Evolutionary conservation across 2,797 vertebrate genomes (phyloP).

Genomic region (Poeciliopsis gracilis): DNA sequence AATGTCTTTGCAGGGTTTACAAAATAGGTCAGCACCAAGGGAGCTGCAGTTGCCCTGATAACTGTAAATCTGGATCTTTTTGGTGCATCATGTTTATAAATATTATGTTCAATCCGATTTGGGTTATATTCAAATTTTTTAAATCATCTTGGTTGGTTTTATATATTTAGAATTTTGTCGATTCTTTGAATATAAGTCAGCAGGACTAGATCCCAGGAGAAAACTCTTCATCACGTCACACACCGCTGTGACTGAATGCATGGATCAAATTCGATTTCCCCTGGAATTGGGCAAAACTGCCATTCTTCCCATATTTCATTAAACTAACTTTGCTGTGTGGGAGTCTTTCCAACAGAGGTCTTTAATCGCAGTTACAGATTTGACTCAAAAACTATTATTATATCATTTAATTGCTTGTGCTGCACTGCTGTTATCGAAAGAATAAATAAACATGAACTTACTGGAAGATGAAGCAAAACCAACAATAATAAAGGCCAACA

Average conservation of each 20-base stretch:
- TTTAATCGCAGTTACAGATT: slow-evolving; percentile 1
- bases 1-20: slow-evolving; percentile 29
- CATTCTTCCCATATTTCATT: slow-evolving; percentile 32
- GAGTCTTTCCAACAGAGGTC: neutral
- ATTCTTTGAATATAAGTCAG: neutral
- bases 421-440: neutral
- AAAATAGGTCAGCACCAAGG: slow-evolving; percentile 24
- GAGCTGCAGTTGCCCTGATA: slow-evolving; percentile 15
- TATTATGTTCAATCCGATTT: neutral
- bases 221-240: slow-evolving; percentile 32
- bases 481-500: neutral
- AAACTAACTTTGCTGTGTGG: slow-evolving; percentile 13
- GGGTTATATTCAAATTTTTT: neutral
- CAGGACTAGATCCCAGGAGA: slow-evolving; percentile 19
- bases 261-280: slow-evolving; percentile 51
- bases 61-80: slow-evolving; percentile 11
- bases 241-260: slow-evolving; percentile 51
- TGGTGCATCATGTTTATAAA: slow-evolving; percentile 4
- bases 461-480: slow-evolving; percentile 6
- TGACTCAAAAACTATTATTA: neutral
- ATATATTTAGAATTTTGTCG: neutral
- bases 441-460: slow-evolving; percentile 6
- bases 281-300: slow-evolving; percentile 27
- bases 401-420: slow-evolving; percentile 1
- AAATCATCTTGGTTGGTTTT: neutral